Conservation (phyloP, 2,888 invertebrate genomes). For the Thera britannica region DNA sequence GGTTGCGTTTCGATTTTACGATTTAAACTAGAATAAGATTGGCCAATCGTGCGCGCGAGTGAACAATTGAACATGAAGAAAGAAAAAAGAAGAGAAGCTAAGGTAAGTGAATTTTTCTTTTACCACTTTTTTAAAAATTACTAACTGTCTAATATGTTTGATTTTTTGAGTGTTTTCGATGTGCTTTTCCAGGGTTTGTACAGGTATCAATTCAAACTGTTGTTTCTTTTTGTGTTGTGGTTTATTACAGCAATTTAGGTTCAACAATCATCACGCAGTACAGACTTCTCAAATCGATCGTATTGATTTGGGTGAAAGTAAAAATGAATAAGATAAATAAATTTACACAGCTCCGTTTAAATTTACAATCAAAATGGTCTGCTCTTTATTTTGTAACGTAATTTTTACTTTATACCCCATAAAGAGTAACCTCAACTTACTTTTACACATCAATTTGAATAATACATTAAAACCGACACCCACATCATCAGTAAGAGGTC, state of each 20-base stretch:
- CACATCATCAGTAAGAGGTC: conserved; percentile 69
- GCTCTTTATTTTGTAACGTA: conserved; percentile 14
- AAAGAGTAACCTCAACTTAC: conserved; percentile 35
- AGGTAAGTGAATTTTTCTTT: conserved; percentile 69
- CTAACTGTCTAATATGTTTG: conserved; percentile 61
- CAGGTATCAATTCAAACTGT: conserved; percentile 75
- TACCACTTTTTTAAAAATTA: conserved; percentile 47
- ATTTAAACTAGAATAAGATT: conserved; percentile 67
- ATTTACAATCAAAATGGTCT: background rate
- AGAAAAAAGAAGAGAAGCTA: conserved; percentile 51
- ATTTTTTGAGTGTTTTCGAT: conserved; percentile 70
- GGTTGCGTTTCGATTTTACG: conserved; percentile 55
- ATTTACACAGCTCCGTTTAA: background rate
- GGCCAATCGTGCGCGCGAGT: conserved; percentile 72
- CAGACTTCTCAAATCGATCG: background rate
- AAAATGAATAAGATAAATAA: background rate
- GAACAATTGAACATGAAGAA: conserved; percentile 53
- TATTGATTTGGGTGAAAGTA: background rate
- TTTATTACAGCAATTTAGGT: conserved; percentile 5
- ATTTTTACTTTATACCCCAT: conserved; percentile 20
- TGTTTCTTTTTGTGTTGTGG: conserved; percentile 5
- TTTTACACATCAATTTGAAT: conserved; percentile 63
- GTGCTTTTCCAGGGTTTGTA: conserved; percentile 74
- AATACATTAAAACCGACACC: conserved; percentile 71
- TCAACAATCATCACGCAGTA: background rate